Percentiles rank a stretch among this genome's conserved stretches.
phyloP scores from a whole-genome alignment of 53 echinoderm and acorn worm genomes.

The Henricia sp. region DNA sequence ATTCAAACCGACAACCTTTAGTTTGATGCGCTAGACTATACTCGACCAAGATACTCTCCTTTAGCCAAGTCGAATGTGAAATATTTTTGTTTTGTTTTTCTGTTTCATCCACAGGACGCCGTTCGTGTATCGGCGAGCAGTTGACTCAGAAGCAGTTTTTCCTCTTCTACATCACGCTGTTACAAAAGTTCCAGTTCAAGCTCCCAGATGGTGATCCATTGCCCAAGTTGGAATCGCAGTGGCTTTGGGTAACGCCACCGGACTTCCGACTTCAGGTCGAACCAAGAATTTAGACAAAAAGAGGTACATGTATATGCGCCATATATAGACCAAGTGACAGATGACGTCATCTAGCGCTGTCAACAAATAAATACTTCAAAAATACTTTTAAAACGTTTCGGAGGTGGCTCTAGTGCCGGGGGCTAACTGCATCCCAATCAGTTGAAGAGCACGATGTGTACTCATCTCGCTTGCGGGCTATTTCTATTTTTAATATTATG shows the following conservation, averaged over 20 bases:
- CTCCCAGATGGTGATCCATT: constrained; percentile 22
- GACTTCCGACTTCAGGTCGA: constrained; percentile 9
- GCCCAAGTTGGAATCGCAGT: constrained; percentile 9
- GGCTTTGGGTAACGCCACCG: constrained; percentile 19
- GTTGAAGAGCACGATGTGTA: too few relatives aligned
- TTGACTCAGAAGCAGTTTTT: constrained; percentile 18
- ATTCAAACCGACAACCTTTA: too few relatives aligned
- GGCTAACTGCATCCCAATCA: too few relatives aligned
- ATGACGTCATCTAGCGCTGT: neutral
- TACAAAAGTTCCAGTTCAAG: constrained; percentile 30
- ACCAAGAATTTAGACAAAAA: neutral
- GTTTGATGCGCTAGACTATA: too few relatives aligned
- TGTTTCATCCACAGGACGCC: constrained; percentile 19
- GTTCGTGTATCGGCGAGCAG: neutral
- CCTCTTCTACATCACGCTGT: constrained; percentile 25
- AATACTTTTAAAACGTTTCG: too few relatives aligned
- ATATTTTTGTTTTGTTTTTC: too few relatives aligned
- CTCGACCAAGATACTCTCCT: too few relatives aligned
- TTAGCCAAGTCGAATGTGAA: too few relatives aligned
- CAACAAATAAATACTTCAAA: too few relatives aligned
- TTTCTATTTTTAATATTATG: too few relatives aligned
- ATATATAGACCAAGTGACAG: neutral
- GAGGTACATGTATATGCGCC: neutral
- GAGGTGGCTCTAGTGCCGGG: too few relatives aligned
- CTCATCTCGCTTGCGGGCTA: too few relatives aligned